Percentiles rank a stretch among this genome's conserved stretches.
Evolutionary conservation across 2,113 vertebrate genomes (phyloP).

Genomic region (Plotosus lineatus): DNA sequence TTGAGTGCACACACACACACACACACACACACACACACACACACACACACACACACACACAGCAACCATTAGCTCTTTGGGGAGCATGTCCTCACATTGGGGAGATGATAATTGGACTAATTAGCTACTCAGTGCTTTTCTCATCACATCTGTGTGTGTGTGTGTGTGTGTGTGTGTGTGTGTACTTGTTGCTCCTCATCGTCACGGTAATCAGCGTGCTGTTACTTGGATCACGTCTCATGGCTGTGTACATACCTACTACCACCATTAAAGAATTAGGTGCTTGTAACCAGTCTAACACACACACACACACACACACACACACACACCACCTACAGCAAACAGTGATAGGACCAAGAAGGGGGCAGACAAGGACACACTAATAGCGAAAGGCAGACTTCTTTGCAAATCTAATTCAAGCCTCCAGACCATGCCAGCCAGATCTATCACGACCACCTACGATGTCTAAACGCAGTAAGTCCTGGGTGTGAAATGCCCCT

Average conservation of each 20-base stretch:
- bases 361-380: slow-evolving; percentile 18
- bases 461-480: not conserved
- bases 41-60: slow-evolving; percentile 2
- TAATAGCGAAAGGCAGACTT: slow-evolving; percentile 28
- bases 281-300: not conserved
- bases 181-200: not conserved
- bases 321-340: slow-evolving; percentile 23
- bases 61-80: slow-evolving; percentile 26
- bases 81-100: slow-evolving; percentile 32
- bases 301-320: slow-evolving; percentile 2
- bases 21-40: slow-evolving; percentile 11
- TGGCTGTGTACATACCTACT: not conserved
- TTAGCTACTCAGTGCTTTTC: slow-evolving; percentile 28
- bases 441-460: slow-evolving; percentile 35
- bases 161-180: not conserved
- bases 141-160: not conserved
- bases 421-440: slow-evolving; percentile 17
- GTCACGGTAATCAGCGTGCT: slow-evolving; percentile 2
- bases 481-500: slow-evolving; percentile 15
- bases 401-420: slow-evolving; percentile 32
- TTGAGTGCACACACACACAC: slow-evolving; percentile 6
- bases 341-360: not conserved
- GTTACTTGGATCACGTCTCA: slow-evolving; percentile 14
- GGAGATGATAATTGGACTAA: slow-evolving; percentile 40
- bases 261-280: not conserved